Evolutionary conservation across 2,888 invertebrate species (phyloP), one percentile per base, ranked within the genome.

Genomic region (Meta bourneti): DNA sequence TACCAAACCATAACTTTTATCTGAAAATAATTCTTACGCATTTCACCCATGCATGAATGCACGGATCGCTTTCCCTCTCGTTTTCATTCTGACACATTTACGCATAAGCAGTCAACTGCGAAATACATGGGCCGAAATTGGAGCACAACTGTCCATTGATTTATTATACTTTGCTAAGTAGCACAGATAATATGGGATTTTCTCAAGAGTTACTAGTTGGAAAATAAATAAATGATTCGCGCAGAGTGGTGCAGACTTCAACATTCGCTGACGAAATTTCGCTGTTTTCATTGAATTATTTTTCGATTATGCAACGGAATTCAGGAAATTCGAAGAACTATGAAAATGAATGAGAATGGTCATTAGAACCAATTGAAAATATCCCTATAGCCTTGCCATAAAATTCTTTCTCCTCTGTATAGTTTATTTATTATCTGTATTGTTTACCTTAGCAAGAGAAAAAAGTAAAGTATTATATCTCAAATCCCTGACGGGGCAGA

Each of bases 91-190:
- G 11, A 16, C 5, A 61, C 11, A 7, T 75, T 61, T 34, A 84
- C 75, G 84, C 84, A 75, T 48, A n/a, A n/a, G 74, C 84, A 61
- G 20, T 20, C 83, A 83, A 75, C 75, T 74, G 48, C 34, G 54
- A 61, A 61, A 78, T 51, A 75, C 52, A n/a, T 70, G 72, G 11
- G n/a, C 19, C 5, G 34, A 61, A 69, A 69, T 8, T 78, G 8
- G 78, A 19, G 9, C 20, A 9, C n/a, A 78, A 78, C 6, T 61
- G 11, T 16, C 61, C 61, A 61, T 0, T 61, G 61, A 61, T 61
- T 61, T 16, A 61, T 61, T 16, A 16, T 9, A 61, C 61, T 61
- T 61, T 16, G 61, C 7, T 16, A 61, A 16, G 9, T 16, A 11
- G 16, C 11, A 16, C 61, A 16, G 16, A 61, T 61, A 61, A 61